Base-by-base conservation (phyloP, 2,888 invertebrate species). In the Rhagonycha fulva region DNA sequence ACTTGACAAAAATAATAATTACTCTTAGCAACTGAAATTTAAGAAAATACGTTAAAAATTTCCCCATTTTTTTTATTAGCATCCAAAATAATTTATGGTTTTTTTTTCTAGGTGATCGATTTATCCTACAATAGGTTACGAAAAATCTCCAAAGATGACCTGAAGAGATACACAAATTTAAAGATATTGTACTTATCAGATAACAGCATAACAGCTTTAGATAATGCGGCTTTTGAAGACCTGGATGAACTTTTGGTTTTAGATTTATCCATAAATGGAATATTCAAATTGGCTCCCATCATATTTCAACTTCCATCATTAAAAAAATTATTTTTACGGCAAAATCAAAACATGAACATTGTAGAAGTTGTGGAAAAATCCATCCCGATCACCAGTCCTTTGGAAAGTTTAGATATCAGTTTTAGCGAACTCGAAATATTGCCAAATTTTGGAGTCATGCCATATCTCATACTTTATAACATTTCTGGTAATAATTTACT, bases 101-200 rank as follows among this genome's bases (percentile, higher is more conserved):
- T 71, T 62, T 75, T 47, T 30, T 81, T 83, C 4, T 76, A 87
- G 87, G 81, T 86, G 3, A 78, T 87, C 12, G 87, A 87, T 68
- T 79, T 87, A 30, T 82, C 85, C 2, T 82, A 79, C 80, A 87
- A 87, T 79, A 78, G 87, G 76, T 85, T 87, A 24, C 81, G 86
- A 62, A 85, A 85, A 81, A 73, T 87, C 24, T 79, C 69, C 28
- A 82, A 80, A 77, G 78, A 82, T 4, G 87, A 87, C 76, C 78
- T 87, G 70, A 76, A 76, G 14, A 80, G 79, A 66, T 87, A 86
- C 80, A 78, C 80, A 9, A 80, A 82, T 80, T 77, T 87, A 66
- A 83, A 85, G 74, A 83, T 85, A 67, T 75, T 87, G 82, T 87
- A 87, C 83, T 85, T 87, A 83, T 82, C 80, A 14, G 87, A 87